These are phyloP conservation scores for Xylota segnis DNA, from an alignment of 2,888 invertebrate species.

Conservation along the genomic window DNA sequence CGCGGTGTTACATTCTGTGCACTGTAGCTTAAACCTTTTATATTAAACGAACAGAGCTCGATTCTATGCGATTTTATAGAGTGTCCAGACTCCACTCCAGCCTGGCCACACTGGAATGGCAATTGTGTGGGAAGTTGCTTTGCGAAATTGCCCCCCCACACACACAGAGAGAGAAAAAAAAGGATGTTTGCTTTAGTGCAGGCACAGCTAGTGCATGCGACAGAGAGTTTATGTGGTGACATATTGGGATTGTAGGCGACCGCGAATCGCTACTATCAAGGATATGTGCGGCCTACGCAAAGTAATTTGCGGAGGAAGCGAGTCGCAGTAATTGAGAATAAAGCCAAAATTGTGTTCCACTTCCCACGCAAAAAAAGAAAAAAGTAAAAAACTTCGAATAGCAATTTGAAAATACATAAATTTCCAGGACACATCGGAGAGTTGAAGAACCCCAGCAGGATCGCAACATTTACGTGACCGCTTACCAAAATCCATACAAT, in stretches of 20 bases:
- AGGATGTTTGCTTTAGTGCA: slow-evolving; percentile 27
- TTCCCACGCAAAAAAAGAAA: not conserved
- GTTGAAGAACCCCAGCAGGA: too few relatives aligned
- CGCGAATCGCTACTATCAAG: slow-evolving; percentile 54
- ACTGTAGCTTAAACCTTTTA: not conserved
- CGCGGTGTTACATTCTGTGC: too few relatives aligned
- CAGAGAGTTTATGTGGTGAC: slow-evolving; percentile 63
- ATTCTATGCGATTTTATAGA: slow-evolving; percentile 71
- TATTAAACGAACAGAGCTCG: slow-evolving; percentile 28
- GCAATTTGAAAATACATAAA: not conserved
- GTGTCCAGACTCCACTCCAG: slow-evolving; percentile 32
- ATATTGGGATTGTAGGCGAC: slow-evolving; percentile 54
- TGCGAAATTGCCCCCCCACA: slow-evolving; percentile 44
- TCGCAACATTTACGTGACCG: too few relatives aligned
- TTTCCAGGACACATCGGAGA: not conserved
- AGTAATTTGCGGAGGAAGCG: slow-evolving; percentile 25
- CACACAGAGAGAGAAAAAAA: slow-evolving; percentile 11
- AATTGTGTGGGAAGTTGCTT: slow-evolving; percentile 47
- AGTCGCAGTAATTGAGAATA: slow-evolving; percentile 11
- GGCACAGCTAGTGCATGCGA: slow-evolving; percentile 28
- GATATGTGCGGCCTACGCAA: slow-evolving; percentile 38
- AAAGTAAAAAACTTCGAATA: not conserved
- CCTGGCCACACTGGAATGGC: slow-evolving; percentile 42
- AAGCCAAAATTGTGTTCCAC: slow-evolving; percentile 11
- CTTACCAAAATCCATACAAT: not conserved